Base-by-base conservation (phyloP, 2,797 vertebrate genomes). In the Ara ararauna region DNA sequence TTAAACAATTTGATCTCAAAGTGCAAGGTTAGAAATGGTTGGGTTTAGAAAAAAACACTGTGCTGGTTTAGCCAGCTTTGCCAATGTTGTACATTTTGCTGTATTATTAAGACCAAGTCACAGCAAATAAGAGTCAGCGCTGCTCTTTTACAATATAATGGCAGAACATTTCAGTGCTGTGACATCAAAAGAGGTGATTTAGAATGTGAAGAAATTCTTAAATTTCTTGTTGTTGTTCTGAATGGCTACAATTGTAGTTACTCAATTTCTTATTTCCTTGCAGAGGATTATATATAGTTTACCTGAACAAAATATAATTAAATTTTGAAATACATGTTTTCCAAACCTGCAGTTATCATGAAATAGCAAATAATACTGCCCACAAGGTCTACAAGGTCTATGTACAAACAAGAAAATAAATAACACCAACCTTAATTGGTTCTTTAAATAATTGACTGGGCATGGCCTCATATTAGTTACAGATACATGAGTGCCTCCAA, bases 181-280 rank as follows among this genome's bases (percentile, higher is more conserved):
- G 26, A 44, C 47, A 54, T 71, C 58, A 88, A 91, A 83, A 45
- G 84, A 92, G 34, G 72, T 96, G 75, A 92, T 95, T 56, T 94
- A 93, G 85, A 94, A 87, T 81, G 66, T 93, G 67, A 90, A 87
- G n/a, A 93, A 96, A 80, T 36, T 78, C 47, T 34, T 61, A 94
- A 94, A 30, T 86, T 95, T 42, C 87, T 75, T 79, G 22, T 4
- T 58, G 13, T 58, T 34, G 8, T 71, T 88, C 61, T 73, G 19
- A 54, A 88, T 40, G 5, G 27, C 20, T 92, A 26, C 21, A 71
- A 17, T 13, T n/a, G 21, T 30, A 85, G 53, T 14, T 66, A 60
- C 18, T 86, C 15, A 51, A 66, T 65, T 73, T 62, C 30, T 64
- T 92, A 24, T 89, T 83, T 92, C 26, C 24, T 66, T 74, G 24